Evolutionary conservation across 2,888 invertebrate genomes (phyloP), one percentile per base, ranked within the genome.

Genomic region (Parthenolecanium corni): DNA sequence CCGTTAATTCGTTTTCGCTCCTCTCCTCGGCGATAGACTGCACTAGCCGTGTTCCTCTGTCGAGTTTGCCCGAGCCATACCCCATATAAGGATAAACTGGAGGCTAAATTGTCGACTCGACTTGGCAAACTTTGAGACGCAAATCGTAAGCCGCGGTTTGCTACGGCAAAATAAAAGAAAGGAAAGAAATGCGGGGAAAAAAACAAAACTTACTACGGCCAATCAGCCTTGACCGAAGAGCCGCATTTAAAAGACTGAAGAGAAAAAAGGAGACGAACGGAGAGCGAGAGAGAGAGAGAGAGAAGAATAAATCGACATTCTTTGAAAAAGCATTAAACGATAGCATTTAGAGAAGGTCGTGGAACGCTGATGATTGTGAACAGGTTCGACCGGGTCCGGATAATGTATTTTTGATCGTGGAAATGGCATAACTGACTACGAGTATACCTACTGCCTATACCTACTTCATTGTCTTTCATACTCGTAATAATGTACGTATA

Each of bases 161-260:
- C 31, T 31, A 24, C 25, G 18, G 31, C 44, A 56, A 14, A 44
- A 44, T 47, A 58, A 47, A 61, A 61, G 9, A 38, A 36, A 47
- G n/a, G 49, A 61, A 40, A 61, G 49, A 47, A 49, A 58, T 9
- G 49, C 47, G 49, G 36, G 38, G 31, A 31, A 31, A 31, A 31
- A 40, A 21, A 38, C 23, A 49, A 51, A 47, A 47, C 47, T 31
- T 38, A 38, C 31, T 51, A 61, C 61, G 49, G 51, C 36, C n/a
- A 46, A 61, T 49, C 61, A 61, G 61, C 61, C 61, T 61, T 61
- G 61, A 61, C 61, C 61, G 61, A 61, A 61, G 31, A 61, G 51
- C 61, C 49, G 47, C 61, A 23, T n/a, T n/a, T n/a, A n/a, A n/a
- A n/a, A n/a, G 49, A 51, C 38, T 49, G 25, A 61, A 31, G 31